phyloP scores from a whole-genome alignment of 2,797 vertebrate genomes.

The Staurois parvus region DNA sequence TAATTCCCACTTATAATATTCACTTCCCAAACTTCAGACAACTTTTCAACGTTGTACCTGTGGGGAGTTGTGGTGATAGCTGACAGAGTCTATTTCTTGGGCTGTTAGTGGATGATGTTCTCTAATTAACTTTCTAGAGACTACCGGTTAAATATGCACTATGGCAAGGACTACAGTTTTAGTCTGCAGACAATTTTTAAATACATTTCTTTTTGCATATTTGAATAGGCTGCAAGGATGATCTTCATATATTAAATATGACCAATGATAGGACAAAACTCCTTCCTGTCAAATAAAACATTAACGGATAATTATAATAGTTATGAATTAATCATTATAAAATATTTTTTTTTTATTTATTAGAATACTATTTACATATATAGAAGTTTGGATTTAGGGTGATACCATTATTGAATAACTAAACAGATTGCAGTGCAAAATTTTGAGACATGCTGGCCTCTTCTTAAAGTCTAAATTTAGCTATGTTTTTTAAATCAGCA shows the following conservation, averaged over 20 bases:
- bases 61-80: not conserved
- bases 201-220: not conserved
- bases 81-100: conserved; percentile 15
- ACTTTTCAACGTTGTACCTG: conserved; percentile 3
- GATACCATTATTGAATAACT: too few relatives aligned
- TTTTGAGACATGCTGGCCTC: too few relatives aligned
- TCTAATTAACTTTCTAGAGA: conserved; percentile 43
- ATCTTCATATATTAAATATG: not conserved
- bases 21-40: not conserved
- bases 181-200: not conserved
- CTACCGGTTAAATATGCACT: not conserved
- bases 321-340: not conserved
- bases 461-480: too few relatives aligned
- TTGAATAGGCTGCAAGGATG: not conserved
- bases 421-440: too few relatives aligned
- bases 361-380: too few relatives aligned
- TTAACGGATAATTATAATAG: not conserved
- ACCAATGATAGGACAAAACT: not conserved
- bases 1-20: conserved; percentile 41
- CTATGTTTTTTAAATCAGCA: too few relatives aligned
- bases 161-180: not conserved
- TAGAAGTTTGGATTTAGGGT: too few relatives aligned
- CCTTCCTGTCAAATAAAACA: not conserved
- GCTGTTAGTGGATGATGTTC: conserved; percentile 16
- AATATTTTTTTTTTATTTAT: too few relatives aligned